A percentile compares a stretch with the other conserved stretches of the same genome.
These are phyloP conservation scores for Argya squamiceps DNA, from an alignment of 2,797 vertebrate genomes.

Conservation along the genomic window DNA sequence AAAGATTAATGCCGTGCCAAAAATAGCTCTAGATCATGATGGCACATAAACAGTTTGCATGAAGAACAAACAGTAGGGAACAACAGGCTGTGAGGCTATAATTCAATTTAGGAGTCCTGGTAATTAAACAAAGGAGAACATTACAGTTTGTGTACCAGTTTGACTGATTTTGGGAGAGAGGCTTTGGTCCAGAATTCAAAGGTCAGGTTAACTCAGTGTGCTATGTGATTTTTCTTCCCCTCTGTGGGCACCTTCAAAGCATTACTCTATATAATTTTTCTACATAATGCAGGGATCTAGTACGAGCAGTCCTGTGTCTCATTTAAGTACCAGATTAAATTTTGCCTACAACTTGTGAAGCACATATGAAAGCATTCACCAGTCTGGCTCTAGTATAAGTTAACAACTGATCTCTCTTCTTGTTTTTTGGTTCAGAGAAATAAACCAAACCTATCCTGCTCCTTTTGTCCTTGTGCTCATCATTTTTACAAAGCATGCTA, in stretches of 20 bases:
- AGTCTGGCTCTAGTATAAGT: background rate
- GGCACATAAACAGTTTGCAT: slow-evolving; percentile 6
- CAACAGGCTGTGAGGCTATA: background rate
- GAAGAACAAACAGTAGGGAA: slow-evolving; percentile 11
- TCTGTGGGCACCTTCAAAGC: background rate
- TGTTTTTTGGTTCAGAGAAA: background rate
- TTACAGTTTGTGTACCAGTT: background rate
- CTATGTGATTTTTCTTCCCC: background rate
- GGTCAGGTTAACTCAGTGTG: background rate
- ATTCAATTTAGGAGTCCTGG: background rate
- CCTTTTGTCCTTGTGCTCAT: background rate
- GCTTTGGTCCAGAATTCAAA: background rate
- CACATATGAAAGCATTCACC: background rate
- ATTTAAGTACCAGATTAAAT: background rate
- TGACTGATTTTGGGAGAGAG: background rate
- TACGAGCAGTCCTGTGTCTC: background rate
- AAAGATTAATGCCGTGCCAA: background rate
- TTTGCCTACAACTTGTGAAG: background rate
- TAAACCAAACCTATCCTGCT: background rate
- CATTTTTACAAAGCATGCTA: background rate
- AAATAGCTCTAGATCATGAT: slow-evolving; percentile 1
- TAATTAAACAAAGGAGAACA: background rate
- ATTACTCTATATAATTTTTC: background rate
- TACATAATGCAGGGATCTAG: accelerated
- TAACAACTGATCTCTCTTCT: background rate